Base-by-base conservation (phyloP, 2,113 vertebrate species). In the Arenaria interpres region DNA sequence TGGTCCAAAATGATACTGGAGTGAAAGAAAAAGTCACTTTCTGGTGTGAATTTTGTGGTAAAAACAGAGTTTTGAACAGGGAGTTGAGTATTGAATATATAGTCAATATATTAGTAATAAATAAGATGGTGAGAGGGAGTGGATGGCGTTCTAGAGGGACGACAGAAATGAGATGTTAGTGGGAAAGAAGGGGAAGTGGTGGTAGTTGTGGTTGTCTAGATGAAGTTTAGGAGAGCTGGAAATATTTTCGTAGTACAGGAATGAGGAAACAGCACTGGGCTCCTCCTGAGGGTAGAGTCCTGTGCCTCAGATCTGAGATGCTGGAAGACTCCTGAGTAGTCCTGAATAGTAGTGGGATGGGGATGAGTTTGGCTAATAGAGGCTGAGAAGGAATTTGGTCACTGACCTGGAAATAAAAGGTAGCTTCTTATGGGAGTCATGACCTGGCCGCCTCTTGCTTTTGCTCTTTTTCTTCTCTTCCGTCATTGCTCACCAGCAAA, bases 381-480 rank as follows among this genome's bases (percentile, higher is more conserved):
- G 59, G 57, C 75, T 89, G 91, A 48, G 93, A 18, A 85, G 64
- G 66, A 85, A 43, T 93, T 81, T 96, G 86, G 43, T 93, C 63
- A 9, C 50, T 95, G 84, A 96, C 91, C 93, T 97, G 77, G 81
- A 96, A 95, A 41, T 78, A 82, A 94, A 85, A 95, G 39, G 77
- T 68, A 75, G 39, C 89, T 93, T 82, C 87, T 82, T 82, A 45
- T 9, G 87, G 50, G 84, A 94, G 66, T 88, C 74, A 21, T 91
- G 94, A 93, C 94, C 93, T 89, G 80, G 72, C 59, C 3, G 2
- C 83, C 72, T 92, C 64, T 51, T 84, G 76, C 89, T 90, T 93
- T 74, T 90, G 75, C 57, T 67, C 85, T 82, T 93, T 90, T 33
- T 50, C 7, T 64, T 74, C 59, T 39, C 35, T 84, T 90, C 86